Percentiles rank a stretch among this genome's conserved stretches.
Evolutionary conservation across 2,888 invertebrate genomes (phyloP).

Genomic region (Plagodis pulveraria): DNA sequence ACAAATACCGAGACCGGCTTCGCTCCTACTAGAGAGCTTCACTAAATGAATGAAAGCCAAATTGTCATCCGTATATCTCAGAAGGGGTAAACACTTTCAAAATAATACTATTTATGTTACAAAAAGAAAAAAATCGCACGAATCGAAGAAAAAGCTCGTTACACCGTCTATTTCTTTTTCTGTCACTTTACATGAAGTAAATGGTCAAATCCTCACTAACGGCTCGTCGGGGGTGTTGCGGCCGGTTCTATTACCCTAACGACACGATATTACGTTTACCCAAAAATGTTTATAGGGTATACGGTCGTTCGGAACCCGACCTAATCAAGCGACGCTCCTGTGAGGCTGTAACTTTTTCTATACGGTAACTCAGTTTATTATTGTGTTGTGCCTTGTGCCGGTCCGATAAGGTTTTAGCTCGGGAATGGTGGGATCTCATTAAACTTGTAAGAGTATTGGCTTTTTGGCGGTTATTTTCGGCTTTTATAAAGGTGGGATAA

Average conservation of each 20-base stretch:
- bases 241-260: constrained; percentile 79
- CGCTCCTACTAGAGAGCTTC: no score
- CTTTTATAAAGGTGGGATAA: constrained; percentile 13
- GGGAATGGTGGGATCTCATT: constrained; percentile 35
- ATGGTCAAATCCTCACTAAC: constrained; percentile 41
- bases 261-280: constrained; percentile 80
- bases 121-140: constrained; percentile 13
- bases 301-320: constrained; percentile 64
- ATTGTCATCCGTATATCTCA: no score
- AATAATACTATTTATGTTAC: no score
- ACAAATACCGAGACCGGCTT: no score
- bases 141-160: constrained; percentile 32
- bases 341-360: constrained; percentile 53
- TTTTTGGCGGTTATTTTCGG: constrained; percentile 28
- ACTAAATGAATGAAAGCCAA: no score
- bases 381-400: constrained; percentile 34
- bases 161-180: constrained; percentile 46
- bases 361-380: constrained; percentile 39
- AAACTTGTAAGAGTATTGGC: constrained; percentile 29
- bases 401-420: constrained; percentile 35
- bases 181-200: constrained; percentile 55
- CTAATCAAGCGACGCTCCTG: constrained; percentile 73
- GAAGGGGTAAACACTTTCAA: no score
- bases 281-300: constrained; percentile 76
- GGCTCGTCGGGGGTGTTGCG: constrained; percentile 45